A percentile compares a stretch with the other conserved stretches of the same genome.
phyloP scores from a whole-genome alignment of 35 echinoderm and acorn worm species.

The Antedon bifida region DNA sequence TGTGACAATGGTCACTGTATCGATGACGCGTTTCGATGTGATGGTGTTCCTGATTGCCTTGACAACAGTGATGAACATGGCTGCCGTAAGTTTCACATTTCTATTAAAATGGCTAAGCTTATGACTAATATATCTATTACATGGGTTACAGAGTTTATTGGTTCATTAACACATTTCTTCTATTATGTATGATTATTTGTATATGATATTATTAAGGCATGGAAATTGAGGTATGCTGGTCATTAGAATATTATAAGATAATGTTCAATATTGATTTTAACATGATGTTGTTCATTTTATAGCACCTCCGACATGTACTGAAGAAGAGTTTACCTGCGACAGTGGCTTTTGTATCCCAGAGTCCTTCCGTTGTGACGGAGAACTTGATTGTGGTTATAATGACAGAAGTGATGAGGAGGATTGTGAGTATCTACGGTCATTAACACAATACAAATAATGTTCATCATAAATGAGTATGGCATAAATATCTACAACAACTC shows the following conservation, averaged over 20 bases:
- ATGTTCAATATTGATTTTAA: too few species aligned
- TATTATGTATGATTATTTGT: too few species aligned
- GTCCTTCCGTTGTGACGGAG: neutral
- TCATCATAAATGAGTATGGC: too few species aligned
- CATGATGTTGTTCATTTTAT: neutral
- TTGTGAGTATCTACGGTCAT: neutral
- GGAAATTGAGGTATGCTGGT: too few species aligned
- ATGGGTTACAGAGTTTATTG: too few species aligned
- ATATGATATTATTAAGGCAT: too few species aligned
- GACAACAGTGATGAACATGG: slow-evolving; percentile 74
- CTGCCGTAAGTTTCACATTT: slow-evolving; percentile 43
- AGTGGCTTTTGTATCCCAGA: slow-evolving; percentile 34
- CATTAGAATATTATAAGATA: too few species aligned
- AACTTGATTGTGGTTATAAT: slow-evolving; percentile 2
- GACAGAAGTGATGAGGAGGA: neutral
- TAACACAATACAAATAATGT: too few species aligned
- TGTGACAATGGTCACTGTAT: slow-evolving; percentile 66
- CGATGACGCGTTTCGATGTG: slow-evolving; percentile 45
- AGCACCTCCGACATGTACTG: slow-evolving; percentile 10
- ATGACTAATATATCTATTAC: too few species aligned
- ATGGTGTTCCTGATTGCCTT: slow-evolving; percentile 47
- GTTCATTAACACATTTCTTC: too few species aligned
- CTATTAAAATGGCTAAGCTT: too few species aligned
- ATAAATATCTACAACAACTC: too few species aligned
- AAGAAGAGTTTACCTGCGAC: slow-evolving; percentile 35